These are phyloP conservation scores for Minunthozetes semirufus DNA, from an alignment of 2,888 invertebrate species.

Conservation along the genomic window DNA sequence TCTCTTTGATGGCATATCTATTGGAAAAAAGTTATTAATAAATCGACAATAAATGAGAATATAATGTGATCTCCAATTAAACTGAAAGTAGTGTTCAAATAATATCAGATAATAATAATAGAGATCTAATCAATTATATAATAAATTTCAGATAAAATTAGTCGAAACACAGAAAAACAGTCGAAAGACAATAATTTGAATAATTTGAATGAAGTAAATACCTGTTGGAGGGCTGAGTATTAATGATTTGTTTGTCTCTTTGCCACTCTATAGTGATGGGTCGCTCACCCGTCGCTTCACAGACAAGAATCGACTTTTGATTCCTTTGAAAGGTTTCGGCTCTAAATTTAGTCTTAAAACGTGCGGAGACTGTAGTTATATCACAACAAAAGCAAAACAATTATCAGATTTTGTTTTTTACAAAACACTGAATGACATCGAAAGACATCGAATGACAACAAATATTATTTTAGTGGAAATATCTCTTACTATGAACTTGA, in stretches of 20 bases:
- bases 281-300: conserved; percentile 48
- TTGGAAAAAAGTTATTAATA: not conserved
- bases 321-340: conserved; percentile 27
- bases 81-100: not conserved
- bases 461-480: not conserved
- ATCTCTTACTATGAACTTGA: conserved; percentile 59
- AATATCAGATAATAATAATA: too few species aligned
- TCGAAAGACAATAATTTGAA: too few species aligned
- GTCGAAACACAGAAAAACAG: not conserved
- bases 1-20: conserved; percentile 47
- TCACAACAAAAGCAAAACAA: not conserved
- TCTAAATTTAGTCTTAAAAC: conserved; percentile 30
- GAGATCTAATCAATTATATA: not conserved
- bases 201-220: not conserved
- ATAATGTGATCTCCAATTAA: not conserved
- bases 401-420: not conserved
- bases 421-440: not conserved
- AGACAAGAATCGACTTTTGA: conserved; percentile 37
- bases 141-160: not conserved
- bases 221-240: conserved; percentile 11
- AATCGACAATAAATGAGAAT: not conserved
- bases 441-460: not conserved
- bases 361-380: not conserved
- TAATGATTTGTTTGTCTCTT: conserved; percentile 37
- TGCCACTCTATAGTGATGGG: conserved; percentile 49